Evolutionary conservation across 2,797 vertebrate genomes (phyloP).

Genomic region (Micropoecilia bifurca): DNA sequence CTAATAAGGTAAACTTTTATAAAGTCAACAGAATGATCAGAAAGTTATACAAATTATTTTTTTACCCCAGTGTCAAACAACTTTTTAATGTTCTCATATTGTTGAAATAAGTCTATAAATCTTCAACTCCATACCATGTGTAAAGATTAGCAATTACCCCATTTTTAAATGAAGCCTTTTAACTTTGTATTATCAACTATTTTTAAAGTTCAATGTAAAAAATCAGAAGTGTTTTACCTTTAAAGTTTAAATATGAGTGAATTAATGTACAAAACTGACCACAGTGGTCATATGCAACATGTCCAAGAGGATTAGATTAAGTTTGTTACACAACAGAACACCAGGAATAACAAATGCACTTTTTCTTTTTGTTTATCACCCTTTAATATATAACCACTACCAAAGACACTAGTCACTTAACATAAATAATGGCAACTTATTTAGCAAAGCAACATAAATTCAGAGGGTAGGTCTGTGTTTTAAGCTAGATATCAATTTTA

Average conservation of each 20-base stretch:
- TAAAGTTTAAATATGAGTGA: not conserved
- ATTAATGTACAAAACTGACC: not conserved
- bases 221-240: not conserved
- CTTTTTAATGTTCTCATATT: not conserved
- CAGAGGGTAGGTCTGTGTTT: slow-evolving; percentile 2
- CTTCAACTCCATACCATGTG: not conserved
- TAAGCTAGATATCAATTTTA: slow-evolving; percentile 8
- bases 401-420: slow-evolving; percentile 35
- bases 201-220: no score
- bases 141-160: not conserved
- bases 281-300: not conserved
- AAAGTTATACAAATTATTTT: not conserved
- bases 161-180: not conserved
- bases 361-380: slow-evolving; percentile 29
- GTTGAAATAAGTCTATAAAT: not conserved
- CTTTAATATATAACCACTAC: slow-evolving; percentile 32
- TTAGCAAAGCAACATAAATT: slow-evolving; percentile 45
- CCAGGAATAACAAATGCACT: not conserved
- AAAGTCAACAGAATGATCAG: not conserved
- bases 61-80: not conserved
- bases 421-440: slow-evolving; percentile 40
- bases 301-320: not conserved
- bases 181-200: not conserved
- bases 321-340: not conserved
- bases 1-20: not conserved